Evolutionary conservation across 2,113 vertebrate genomes (phyloP), one percentile per base, ranked within the genome.

Genomic region (Nothocercus nigrocapillus): DNA sequence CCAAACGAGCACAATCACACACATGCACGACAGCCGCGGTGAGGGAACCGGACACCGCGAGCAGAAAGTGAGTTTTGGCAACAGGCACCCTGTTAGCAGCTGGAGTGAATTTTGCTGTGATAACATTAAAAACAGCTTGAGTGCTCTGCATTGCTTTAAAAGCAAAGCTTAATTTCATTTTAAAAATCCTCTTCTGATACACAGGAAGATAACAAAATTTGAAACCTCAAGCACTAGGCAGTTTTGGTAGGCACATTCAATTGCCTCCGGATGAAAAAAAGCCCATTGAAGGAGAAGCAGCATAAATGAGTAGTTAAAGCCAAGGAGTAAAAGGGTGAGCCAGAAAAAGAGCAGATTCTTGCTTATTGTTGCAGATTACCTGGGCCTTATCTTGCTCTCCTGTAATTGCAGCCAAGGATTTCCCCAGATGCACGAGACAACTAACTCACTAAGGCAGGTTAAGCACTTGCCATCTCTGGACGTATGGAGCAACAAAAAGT

Each of bases 1-100:
- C 62, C 59, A 11, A 34, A 77, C 53, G 45, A 61, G n/a, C 76
- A 36, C 2, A 1, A 70, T 92, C 49, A 42, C 59, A 82, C n/a
- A 53, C 67, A 70, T 0, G 3, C 56, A 75, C 0, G 2, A 68
- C 63, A 88, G 59, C 74, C 63, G 82, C 89, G 88, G 58, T 0
- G 1, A 91, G 85, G 94, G 66, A 74, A 69, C 80, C 18, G 67
- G 53, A 54, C 63, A 79, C 74, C 82, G 44, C 15, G 69, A 91
- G 83, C 80, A 90, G 90, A 93, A 95, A 94, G 91, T 67, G 93
- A 94, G 86, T 90, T 82, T 94, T 95, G 93, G 94, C 84, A 78
- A 9, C 7, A 82, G 38, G 77, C 89, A 84, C 1, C 0, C 59
- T 0, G 11, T 80, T 54, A 88, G 74, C 94, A 96, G 85, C 94